phyloP scores from a whole-genome alignment of 1,140 invertebrate species.

The Drosophila sulfurigaster region DNA sequence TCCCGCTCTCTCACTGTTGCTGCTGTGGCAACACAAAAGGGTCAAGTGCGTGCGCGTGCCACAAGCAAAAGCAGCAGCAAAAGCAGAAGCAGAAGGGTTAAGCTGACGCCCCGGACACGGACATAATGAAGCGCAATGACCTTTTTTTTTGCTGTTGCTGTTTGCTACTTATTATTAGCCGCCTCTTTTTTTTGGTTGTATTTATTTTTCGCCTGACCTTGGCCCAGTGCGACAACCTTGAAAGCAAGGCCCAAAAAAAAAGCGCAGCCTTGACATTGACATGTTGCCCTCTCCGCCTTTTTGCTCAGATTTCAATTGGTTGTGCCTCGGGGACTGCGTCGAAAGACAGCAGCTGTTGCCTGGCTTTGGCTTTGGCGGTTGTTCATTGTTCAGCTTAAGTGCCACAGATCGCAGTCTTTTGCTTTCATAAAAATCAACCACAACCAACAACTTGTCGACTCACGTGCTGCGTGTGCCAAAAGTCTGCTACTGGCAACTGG shows the following conservation, averaged over 20 bases:
- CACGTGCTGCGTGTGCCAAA: constrained; percentile 81
- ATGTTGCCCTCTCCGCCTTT: constrained; percentile 5
- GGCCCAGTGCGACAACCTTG: constrained; percentile 53
- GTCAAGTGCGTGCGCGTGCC: constrained; percentile 76
- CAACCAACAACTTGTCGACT: constrained; percentile 32
- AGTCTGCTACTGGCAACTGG: constrained; percentile 42
- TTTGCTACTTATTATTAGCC: constrained; percentile 46
- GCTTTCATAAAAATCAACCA: constrained; percentile 47
- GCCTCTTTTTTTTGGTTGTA: constrained; percentile 32
- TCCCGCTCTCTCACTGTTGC: background rate
- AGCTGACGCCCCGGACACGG: constrained; percentile 25
- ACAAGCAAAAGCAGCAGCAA: background rate
- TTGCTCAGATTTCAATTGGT: constrained; percentile 56
- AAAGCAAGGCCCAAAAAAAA: constrained; percentile 24
- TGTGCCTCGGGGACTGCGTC: constrained; percentile 14
- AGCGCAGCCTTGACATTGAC: constrained; percentile 52
- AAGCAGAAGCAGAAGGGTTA: constrained; percentile 56
- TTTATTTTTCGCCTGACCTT: constrained; percentile 55
- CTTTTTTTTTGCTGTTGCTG: constrained; percentile 53
- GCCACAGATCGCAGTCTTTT: constrained; percentile 47
- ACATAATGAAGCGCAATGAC: constrained; percentile 73
- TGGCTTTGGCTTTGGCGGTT: constrained; percentile 62
- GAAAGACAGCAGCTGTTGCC: constrained; percentile 6
- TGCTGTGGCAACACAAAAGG: constrained; percentile 47
- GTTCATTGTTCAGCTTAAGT: constrained; percentile 77